Base-by-base conservation (phyloP, 2,888 invertebrate species). In the Gymnoscelis rufifasciata region DNA sequence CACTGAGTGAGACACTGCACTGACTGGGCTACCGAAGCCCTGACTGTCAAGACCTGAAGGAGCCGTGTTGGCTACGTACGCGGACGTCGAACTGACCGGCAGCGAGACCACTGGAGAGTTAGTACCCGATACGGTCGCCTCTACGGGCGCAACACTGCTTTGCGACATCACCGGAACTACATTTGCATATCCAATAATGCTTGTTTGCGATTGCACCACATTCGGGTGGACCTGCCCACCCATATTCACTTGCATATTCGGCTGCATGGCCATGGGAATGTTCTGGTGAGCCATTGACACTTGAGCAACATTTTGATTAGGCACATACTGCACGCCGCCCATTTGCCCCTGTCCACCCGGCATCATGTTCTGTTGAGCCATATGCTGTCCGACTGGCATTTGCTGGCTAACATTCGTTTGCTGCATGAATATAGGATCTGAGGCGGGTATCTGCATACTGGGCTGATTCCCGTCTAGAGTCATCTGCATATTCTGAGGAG, bases 81-180 rank as follows among this genome's bases (percentile, higher is more conserved):
- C 81, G 3, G 35, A 23, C 19, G 79, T 74, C 10, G 88, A 86
- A 58, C 61, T 87, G 42, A 83, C 88, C 12, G 88, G 88, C 75
- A 89, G 70, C 19, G 88, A 86, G 51, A 89, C 89, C 28, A 88
- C 88, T 5, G 89, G 88, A 2, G 89, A 89, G 63, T 88, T 89
- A 64, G 89, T 89, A 45, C 88, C 88, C 12, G 88, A 88, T 26
- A 89, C 88, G 1, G 87, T 71, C 4, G 81, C 71, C 55, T 88
- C 88, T 4, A 81, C 78, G 0, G 82, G 82, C 27, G 86, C 81
- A 11, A 88, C 86, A 58, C 75, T 88, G 62, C 79, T 83, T 62
- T 89, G 88, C n/a, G 88, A 88, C 88, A 89, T 88, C 14, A 87
- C 86, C 0, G 89, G 87, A 59, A 88, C 86, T 7, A 88, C 88